Evolutionary conservation across 2,113 vertebrate genomes (phyloP).

Genomic region (Dolichotis patagonum): DNA sequence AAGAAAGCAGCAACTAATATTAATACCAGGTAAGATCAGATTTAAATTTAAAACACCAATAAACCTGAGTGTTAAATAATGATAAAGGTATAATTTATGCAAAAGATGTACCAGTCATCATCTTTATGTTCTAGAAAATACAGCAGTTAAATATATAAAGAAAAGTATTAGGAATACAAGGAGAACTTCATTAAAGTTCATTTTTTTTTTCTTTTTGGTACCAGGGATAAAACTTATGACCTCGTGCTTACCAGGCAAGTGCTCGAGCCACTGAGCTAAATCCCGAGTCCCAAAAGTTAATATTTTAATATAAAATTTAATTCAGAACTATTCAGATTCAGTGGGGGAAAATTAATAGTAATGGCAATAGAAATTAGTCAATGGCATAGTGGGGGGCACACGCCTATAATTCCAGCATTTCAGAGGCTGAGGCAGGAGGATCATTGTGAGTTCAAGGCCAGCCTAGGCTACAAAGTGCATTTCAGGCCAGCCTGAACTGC

Average conservation of each 20-base stretch:
- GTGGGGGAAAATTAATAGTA: not conserved
- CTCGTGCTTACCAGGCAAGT: no score
- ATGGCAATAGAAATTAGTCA: not conserved
- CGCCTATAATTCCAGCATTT: not conserved
- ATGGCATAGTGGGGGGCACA: not conserved
- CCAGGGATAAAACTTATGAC: no score
- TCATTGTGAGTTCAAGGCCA: not conserved
- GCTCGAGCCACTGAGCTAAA: no score
- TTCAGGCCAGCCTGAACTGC: not conserved
- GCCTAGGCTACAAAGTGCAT: not conserved
- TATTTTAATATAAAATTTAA: not conserved
- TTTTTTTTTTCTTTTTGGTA: no score
- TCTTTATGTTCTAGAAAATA: not conserved
- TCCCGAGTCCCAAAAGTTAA: not conserved
- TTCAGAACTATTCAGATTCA: not conserved
- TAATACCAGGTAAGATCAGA: not conserved
- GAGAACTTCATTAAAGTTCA: not conserved
- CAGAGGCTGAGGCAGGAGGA: not conserved
- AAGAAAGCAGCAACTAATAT: not conserved
- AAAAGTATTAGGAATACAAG: not conserved
- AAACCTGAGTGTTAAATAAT: not conserved
- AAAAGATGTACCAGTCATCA: not conserved
- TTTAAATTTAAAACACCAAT: slow-evolving; percentile 26
- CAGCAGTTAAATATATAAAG: not conserved
- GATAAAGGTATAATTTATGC: not conserved